Evolutionary conservation across 2,888 invertebrate species (phyloP), one percentile per base, ranked within the genome.

Genomic region (Cephus nigrinus): DNA sequence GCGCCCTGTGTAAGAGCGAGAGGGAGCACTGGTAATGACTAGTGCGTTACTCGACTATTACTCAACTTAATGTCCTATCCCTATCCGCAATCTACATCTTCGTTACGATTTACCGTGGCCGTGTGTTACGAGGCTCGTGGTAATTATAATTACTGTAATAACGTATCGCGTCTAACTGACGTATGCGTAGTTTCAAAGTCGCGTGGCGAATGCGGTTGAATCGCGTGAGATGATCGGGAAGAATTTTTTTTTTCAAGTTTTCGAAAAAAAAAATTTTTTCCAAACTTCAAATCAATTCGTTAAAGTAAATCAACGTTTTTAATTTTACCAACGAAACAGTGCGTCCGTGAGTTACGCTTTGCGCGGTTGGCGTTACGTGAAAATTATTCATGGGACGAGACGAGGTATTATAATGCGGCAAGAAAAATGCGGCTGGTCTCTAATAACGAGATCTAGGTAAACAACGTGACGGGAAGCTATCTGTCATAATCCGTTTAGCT

Each of bases 61-160:
- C 74, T 32, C 74, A 72, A 76, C 75, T 74, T 77, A 74, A 76
- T 75, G 71, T 80, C 82, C 79, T 79, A 80, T 85, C 82, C 81
- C 82, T 81, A 82, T 82, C 83, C 84, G 80, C 83, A 82, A 85
- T 84, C 86, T 88, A 85, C 85, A 85, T 86, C 86, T 86, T 84
- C 80, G 85, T 86, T 87, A 86, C 78, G 83, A 84, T 81, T 83
- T 81, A 80, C 76, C 40, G 68, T 36, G 34, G 55, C 79, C 76
- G 75, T 81, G 76, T 73, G 78, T 83, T 84, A 76, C 79, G 78
- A 9, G 55, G 12, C 32, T 33, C 32, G 71, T 30, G 80, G 80
- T 86, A 87, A 86, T 87, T 87, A 83, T 82, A 86, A 84, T 84
- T 83, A 86, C 83, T 75, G 81, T 83, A 84, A 84, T 82, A 82